Conservation (phyloP, 1,140 invertebrate species). For the Mycetomoellerius zeteki region DNA sequence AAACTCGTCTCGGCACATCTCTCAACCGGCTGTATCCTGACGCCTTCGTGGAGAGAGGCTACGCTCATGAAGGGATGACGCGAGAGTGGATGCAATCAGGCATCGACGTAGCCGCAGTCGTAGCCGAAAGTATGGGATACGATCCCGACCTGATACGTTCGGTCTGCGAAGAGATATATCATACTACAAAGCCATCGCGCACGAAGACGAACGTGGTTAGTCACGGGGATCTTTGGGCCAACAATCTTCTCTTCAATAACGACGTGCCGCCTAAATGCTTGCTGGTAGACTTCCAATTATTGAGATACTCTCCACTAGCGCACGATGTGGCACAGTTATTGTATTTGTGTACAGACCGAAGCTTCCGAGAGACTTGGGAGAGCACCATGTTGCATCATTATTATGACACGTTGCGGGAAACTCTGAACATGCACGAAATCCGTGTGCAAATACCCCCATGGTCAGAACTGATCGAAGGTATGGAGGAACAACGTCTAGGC, state of each 20-base stretch:
- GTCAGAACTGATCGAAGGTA: constrained; percentile 78
- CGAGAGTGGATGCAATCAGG: constrained; percentile 76
- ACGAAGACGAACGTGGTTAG: constrained; percentile 87
- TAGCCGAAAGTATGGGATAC: constrained; percentile 77
- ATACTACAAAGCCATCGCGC: constrained; percentile 85
- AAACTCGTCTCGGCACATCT: constrained; percentile 83
- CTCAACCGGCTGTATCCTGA: constrained; percentile 84
- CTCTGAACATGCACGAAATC: constrained; percentile 53
- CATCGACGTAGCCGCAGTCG: constrained; percentile 70
- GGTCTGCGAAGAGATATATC: constrained; percentile 81
- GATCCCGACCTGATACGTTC: constrained; percentile 79
- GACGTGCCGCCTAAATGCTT: constrained; percentile 84
- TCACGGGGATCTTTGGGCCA: constrained; percentile 89
- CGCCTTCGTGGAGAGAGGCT: constrained; percentile 86
- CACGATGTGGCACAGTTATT: constrained; percentile 86
- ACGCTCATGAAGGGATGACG: constrained; percentile 77
- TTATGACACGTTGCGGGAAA: constrained; percentile 76
- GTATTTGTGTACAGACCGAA: constrained; percentile 79
- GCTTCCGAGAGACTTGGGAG: constrained; percentile 77
- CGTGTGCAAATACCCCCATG: constrained; percentile 73
- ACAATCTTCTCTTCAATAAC: constrained; percentile 88
- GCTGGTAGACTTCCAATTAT: constrained; percentile 89
- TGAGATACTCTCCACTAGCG: constrained; percentile 86
- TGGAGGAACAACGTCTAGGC: constrained; percentile 81
- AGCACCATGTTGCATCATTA: constrained; percentile 82